phyloP scores from a whole-genome alignment of 2,113 vertebrate species.

The Recurvirostra avosetta region DNA sequence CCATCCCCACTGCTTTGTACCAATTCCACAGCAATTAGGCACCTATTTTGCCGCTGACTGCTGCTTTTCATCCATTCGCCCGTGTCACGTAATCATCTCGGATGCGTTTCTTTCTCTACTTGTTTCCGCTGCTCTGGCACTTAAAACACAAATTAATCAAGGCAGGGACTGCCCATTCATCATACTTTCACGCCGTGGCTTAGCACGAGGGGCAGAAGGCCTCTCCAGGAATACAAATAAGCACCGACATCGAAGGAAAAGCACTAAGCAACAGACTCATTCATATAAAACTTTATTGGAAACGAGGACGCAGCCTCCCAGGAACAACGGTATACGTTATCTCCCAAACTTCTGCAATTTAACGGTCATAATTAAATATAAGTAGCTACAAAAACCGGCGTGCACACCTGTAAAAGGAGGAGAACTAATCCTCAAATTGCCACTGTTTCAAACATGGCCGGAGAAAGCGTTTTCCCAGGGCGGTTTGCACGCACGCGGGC shows the following conservation, averaged over 20 bases:
- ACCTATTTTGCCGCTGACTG: background rate
- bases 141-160: background rate
- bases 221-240: background rate
- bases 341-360: background rate
- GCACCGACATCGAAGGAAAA: background rate
- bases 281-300: conserved; percentile 42
- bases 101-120: background rate
- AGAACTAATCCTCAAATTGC: background rate
- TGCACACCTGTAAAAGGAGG: background rate
- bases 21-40: background rate
- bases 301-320: background rate
- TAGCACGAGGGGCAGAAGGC: background rate
- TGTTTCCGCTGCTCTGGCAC: background rate
- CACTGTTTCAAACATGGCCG: background rate
- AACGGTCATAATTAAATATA: background rate
- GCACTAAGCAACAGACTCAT: background rate
- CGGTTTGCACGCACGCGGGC: background rate
- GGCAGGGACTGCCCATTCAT: background rate
- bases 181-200: background rate
- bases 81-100: fast-evolving
- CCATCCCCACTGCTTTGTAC: background rate
- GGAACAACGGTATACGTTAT: background rate
- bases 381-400: background rate
- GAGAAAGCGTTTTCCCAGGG: background rate
- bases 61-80: background rate